phyloP scores from a whole-genome alignment of 2,888 invertebrate species.

The Ferrisia virgata region DNA sequence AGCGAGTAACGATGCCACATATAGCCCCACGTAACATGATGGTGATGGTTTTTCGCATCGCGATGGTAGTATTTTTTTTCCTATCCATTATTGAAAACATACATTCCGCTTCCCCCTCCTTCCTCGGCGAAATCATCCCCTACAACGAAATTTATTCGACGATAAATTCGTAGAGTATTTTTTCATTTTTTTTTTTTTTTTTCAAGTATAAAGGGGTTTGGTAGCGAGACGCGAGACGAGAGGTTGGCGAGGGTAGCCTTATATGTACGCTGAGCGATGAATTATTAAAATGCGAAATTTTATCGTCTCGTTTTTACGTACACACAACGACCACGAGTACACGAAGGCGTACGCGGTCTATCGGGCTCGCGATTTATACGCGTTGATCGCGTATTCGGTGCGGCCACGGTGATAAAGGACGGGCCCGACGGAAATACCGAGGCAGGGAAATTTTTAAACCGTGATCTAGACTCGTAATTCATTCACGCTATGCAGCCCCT shows the following conservation, averaged over 20 bases:
- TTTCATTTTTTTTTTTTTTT: too few relatives aligned
- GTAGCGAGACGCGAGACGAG: background rate
- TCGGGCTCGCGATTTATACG: background rate
- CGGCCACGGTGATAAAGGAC: background rate
- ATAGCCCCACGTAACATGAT: background rate
- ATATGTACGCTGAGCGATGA: background rate
- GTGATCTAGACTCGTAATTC: background rate
- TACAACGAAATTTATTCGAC: background rate
- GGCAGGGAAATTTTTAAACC: background rate
- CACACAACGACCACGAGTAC: background rate
- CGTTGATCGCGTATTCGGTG: background rate
- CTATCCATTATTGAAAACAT: slow-evolving; percentile 1
- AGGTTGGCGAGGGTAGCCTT: background rate
- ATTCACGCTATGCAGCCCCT: background rate
- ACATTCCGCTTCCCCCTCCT: background rate
- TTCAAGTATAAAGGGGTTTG: too few relatives aligned
- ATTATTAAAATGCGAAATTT: slow-evolving; percentile 17
- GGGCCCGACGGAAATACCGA: too few relatives aligned
- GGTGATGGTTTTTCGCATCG: background rate
- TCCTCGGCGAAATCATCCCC: background rate
- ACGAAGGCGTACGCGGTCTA: background rate
- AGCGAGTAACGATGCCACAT: background rate
- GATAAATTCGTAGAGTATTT: background rate
- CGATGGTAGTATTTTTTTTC: background rate
- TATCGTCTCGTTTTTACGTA: background rate